phyloP scores from a whole-genome alignment of 1,140 invertebrate species.

The Drosophila jambulina region DNA sequence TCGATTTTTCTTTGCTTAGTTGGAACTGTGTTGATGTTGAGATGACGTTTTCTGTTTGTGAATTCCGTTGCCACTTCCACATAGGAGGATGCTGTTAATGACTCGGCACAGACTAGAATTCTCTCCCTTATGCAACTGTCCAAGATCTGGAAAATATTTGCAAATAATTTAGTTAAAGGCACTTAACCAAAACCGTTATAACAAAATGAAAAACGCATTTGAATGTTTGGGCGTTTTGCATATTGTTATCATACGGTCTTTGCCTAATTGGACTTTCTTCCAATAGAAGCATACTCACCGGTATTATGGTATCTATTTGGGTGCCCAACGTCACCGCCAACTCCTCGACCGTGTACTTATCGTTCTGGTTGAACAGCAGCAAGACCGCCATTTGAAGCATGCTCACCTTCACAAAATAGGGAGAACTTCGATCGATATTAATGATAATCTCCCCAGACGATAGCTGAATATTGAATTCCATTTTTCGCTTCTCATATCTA shows the following conservation, averaged over 20 bases:
- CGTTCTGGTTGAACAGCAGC: slow-evolving; percentile 19
- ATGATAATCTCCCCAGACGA: slow-evolving; percentile 13
- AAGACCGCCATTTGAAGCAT: slow-evolving; percentile 31
- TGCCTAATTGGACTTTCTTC: background rate
- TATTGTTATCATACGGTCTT: background rate
- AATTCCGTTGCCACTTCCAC: slow-evolving; percentile 16
- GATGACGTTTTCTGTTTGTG: slow-evolving; percentile 2
- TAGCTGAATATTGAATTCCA: background rate
- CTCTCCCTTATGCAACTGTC: background rate
- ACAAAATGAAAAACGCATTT: background rate
- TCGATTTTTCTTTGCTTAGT: background rate
- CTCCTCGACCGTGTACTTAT: background rate
- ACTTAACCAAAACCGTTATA: background rate
- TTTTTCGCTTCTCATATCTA: accelerated
- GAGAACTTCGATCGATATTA: background rate
- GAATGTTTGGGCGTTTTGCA: background rate
- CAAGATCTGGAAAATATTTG: slow-evolving; percentile 2
- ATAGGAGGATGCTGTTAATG: background rate
- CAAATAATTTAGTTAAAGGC: background rate
- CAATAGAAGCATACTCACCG: slow-evolving; percentile 5
- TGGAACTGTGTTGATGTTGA: background rate
- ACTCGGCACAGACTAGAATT: background rate
- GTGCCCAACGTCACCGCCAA: background rate
- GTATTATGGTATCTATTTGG: background rate
- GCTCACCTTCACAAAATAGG: background rate